A percentile compares a stretch with the other conserved stretches of the same genome.
Evolutionary conservation across 2,113 vertebrate genomes (phyloP).

Genomic region (Phaethornis superciliosus): DNA sequence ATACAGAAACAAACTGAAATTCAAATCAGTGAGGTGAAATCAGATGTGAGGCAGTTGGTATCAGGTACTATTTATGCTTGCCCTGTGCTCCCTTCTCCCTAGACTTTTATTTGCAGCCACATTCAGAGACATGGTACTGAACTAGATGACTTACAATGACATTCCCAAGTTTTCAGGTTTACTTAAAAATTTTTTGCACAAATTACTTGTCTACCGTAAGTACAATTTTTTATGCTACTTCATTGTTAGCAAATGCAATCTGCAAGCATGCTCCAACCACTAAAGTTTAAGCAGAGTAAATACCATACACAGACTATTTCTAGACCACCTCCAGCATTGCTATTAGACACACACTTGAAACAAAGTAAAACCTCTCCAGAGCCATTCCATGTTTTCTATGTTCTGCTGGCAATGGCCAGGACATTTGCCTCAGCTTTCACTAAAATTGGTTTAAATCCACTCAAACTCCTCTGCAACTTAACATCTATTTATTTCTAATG

Average conservation of each 20-base stretch:
- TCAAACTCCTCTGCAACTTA: not conserved
- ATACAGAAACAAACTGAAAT: not conserved
- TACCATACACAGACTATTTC: not conserved
- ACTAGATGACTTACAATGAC: accelerated
- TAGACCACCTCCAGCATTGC: not conserved
- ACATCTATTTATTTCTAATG: not conserved
- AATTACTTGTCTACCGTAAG: not conserved
- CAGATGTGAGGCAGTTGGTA: not conserved
- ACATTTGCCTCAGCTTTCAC: not conserved
- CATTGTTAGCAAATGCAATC: not conserved
- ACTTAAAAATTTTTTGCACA: not conserved
- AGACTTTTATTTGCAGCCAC: not conserved
- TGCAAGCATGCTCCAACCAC: not conserved
- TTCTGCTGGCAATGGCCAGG: not conserved
- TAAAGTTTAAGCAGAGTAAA: not conserved
- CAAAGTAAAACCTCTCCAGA: not conserved
- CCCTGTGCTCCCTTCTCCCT: not conserved
- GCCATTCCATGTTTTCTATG: not conserved
- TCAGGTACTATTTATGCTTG: accelerated
- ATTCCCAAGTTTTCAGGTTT: not conserved
- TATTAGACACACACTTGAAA: not conserved
- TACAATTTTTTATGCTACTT: not conserved
- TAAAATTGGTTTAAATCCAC: not conserved
- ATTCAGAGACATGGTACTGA: not conserved
- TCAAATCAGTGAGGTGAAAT: not conserved